A percentile compares a stretch with the other conserved stretches of the same genome.
Conservation (phyloP, 2,888 invertebrate genomes). For the Gasteruption jaculator region DNA sequence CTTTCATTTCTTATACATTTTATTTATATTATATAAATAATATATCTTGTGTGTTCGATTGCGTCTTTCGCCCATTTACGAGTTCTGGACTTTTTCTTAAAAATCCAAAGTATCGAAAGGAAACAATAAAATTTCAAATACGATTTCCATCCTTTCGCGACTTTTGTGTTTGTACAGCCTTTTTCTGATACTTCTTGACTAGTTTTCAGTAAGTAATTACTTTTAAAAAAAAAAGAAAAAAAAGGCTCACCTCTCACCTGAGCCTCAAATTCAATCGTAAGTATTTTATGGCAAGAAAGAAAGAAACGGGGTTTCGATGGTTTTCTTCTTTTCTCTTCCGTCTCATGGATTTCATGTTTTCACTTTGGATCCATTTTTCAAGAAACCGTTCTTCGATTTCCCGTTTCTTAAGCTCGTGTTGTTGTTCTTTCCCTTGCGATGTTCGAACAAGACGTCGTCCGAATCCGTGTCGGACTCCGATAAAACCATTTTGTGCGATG, state of each 20-base stretch:
- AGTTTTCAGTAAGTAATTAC: conserved; percentile 3
- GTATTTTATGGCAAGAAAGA: not conserved
- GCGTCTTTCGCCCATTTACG: too few species aligned
- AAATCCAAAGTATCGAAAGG: too few species aligned
- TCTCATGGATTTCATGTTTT: conserved; percentile 52
- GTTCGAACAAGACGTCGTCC: conserved; percentile 74
- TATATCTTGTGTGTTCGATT: too few species aligned
- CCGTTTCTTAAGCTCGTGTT: conserved; percentile 56
- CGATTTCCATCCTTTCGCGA: too few species aligned
- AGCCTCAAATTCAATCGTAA: conserved; percentile 3
- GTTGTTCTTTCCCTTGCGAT: conserved; percentile 60
- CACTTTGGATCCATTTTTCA: conserved; percentile 54
- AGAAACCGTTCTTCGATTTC: conserved; percentile 55
- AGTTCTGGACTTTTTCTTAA: too few species aligned
- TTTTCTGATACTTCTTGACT: too few species aligned
- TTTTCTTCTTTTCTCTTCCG: not conserved
- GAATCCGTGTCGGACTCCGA: conserved; percentile 82
- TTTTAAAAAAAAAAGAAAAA: conserved; percentile 5
- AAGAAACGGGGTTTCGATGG: too few species aligned
- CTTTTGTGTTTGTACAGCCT: too few species aligned
- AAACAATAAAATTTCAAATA: too few species aligned
- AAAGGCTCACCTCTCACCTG: not conserved
- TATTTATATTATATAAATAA: too few species aligned
- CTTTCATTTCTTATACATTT: too few species aligned
- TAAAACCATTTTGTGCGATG: conserved; percentile 56